Conservation (phyloP, 1,140 invertebrate species). For the Hylaeus anthracinus region DNA sequence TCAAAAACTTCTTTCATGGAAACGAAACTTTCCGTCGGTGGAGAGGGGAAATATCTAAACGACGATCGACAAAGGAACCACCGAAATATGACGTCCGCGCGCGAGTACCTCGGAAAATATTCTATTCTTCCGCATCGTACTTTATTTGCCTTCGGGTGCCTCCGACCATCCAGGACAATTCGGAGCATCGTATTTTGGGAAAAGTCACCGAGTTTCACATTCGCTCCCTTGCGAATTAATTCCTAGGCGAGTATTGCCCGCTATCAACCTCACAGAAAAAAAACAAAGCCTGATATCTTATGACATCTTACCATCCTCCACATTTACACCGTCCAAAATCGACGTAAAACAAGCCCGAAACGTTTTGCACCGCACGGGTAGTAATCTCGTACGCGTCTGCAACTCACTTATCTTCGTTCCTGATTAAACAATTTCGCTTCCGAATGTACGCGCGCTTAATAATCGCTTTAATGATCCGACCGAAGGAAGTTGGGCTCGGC, state of each 20-base stretch:
- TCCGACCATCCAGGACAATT: too few relatives aligned
- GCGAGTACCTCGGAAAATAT: constrained; percentile 14
- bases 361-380: background rate
- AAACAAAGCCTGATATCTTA: too few relatives aligned
- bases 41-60: background rate
- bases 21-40: constrained; percentile 25
- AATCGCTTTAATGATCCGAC: constrained; percentile 61
- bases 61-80: constrained; percentile 32
- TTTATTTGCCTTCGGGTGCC: background rate
- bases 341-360: background rate
- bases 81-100: constrained; percentile 16
- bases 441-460: constrained; percentile 48
- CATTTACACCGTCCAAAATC: background rate
- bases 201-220: too few relatives aligned
- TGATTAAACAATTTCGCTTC: constrained; percentile 33
- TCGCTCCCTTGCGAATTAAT: too few relatives aligned
- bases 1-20: constrained; percentile 36
- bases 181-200: too few relatives aligned
- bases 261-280: too few relatives aligned
- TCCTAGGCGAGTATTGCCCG: too few relatives aligned
- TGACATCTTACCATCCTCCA: too few relatives aligned
- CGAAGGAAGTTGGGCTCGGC: constrained; percentile 14
- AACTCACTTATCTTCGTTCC: background rate
- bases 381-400: background rate
- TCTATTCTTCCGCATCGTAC: background rate